Conservation (phyloP, 2,888 invertebrate species). For the Pediacus dermestoides region DNA sequence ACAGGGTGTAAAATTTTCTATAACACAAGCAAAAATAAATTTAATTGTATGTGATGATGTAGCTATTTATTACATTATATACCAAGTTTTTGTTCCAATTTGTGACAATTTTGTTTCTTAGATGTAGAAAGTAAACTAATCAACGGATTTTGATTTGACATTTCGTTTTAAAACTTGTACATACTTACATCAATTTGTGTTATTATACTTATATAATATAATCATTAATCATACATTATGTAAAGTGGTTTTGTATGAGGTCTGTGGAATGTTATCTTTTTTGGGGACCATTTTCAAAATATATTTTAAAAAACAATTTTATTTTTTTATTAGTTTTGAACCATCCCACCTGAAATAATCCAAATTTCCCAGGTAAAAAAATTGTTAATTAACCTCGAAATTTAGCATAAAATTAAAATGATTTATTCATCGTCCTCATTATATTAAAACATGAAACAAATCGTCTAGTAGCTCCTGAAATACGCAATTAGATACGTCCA, state of each 20-base stretch:
- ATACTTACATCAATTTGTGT: constrained; percentile 13
- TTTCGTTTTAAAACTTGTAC: constrained; percentile 2
- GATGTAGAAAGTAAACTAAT: constrained; percentile 7
- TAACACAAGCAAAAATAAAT: constrained; percentile 7
- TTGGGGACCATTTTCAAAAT: constrained; percentile 42
- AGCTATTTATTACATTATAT: constrained; percentile 13
- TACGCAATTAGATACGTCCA: no score
- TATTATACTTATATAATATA: constrained; percentile 14
- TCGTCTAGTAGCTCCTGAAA: no score
- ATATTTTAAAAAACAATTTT: constrained; percentile 30
- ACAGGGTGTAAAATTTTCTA: constrained; percentile 24
- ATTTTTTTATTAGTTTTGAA: constrained; percentile 8
- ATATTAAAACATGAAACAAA: no score
- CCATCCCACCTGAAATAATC: no score
- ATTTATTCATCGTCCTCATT: no score
- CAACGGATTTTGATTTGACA: constrained; percentile 7
- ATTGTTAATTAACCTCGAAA: no score
- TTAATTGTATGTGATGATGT: constrained; percentile 13
- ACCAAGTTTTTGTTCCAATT: constrained; percentile 12
- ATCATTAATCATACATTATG: no score
- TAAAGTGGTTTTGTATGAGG: constrained; percentile 33
- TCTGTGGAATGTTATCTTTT: constrained; percentile 42
- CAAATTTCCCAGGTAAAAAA: no score
- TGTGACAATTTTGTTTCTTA: constrained; percentile 7
- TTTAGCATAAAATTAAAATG: no score